Evolutionary conservation across 2,888 invertebrate species (phyloP).

Genomic region (Netelia fuscicornis): DNA sequence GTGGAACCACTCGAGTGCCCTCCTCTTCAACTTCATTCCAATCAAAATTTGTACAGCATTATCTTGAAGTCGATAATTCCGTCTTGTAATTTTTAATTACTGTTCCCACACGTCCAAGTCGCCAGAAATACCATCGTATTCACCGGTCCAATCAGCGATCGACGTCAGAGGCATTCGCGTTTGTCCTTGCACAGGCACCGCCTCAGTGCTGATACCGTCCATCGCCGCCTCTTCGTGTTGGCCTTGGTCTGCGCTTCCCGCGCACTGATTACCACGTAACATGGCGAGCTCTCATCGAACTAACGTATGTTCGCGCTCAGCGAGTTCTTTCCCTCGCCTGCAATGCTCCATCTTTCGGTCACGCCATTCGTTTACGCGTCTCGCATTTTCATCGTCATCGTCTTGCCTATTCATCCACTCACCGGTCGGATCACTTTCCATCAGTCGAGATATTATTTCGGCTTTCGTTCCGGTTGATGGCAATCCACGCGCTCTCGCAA

Average conservation of each 20-base stretch:
- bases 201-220: not conserved
- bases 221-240: not conserved
- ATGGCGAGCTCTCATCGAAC: slow-evolving; percentile 24
- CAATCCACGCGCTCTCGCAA: too few species aligned
- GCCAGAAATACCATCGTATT: slow-evolving; percentile 21
- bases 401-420: too few species aligned
- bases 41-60: slow-evolving; percentile 36
- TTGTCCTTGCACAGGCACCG: not conserved
- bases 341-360: not conserved
- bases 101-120: slow-evolving; percentile 36
- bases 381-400: too few species aligned
- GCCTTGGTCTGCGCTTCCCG: not conserved
- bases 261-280: not conserved
- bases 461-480: too few species aligned
- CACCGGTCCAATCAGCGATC: slow-evolving; percentile 9
- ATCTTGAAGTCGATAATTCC: slow-evolving; percentile 27
- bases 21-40: too few species aligned
- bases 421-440: too few species aligned
- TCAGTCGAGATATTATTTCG: too few species aligned
- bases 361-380: too few species aligned
- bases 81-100: slow-evolving; percentile 15
- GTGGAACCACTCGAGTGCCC: slow-evolving; percentile 45
- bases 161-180: slow-evolving; percentile 5
- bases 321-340: not conserved
- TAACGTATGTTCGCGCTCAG: not conserved